A percentile compares a stretch with the other conserved stretches of the same genome.
Evolutionary conservation across 2,888 invertebrate genomes (phyloP).

Genomic region (Spilarctia lutea): DNA sequence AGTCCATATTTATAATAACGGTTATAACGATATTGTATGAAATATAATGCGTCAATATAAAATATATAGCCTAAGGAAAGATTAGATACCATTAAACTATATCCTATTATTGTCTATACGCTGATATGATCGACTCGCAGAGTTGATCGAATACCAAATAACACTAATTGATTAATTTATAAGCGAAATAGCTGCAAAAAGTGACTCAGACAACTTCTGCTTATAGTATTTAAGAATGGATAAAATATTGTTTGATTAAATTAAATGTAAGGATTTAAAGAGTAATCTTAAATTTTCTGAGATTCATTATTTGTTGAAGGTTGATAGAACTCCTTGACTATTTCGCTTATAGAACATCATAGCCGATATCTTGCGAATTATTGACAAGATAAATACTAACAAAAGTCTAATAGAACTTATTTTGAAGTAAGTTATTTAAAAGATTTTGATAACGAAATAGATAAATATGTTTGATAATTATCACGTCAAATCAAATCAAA

Average conservation of each 20-base stretch:
- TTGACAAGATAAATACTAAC: conserved; percentile 15
- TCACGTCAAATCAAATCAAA: not conserved
- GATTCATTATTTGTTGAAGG: not conserved
- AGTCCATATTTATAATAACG: not conserved
- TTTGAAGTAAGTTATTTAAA: not conserved
- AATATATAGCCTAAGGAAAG: conserved; percentile 22
- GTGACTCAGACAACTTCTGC: not conserved
- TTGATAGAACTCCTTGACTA: not conserved
- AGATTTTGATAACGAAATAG: not conserved
- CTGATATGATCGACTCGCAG: conserved; percentile 51
- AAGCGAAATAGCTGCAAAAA: not conserved
- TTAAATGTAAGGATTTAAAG: not conserved
- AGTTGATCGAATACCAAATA: conserved; percentile 26
- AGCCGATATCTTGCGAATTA: conserved; percentile 5
- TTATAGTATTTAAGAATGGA: not conserved
- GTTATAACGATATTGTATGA: not conserved
- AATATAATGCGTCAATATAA: not conserved
- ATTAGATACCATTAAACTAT: conserved; percentile 38
- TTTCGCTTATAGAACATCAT: conserved; percentile 3
- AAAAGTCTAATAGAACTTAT: not conserved
- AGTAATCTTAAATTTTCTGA: not conserved
- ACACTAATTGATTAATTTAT: conserved; percentile 10
- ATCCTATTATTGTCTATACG: conserved; percentile 66
- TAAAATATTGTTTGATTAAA: not conserved
- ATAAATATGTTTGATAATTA: not conserved